phyloP scores from a whole-genome alignment of 2,888 invertebrate genomes.

The Pandemis corylana region DNA sequence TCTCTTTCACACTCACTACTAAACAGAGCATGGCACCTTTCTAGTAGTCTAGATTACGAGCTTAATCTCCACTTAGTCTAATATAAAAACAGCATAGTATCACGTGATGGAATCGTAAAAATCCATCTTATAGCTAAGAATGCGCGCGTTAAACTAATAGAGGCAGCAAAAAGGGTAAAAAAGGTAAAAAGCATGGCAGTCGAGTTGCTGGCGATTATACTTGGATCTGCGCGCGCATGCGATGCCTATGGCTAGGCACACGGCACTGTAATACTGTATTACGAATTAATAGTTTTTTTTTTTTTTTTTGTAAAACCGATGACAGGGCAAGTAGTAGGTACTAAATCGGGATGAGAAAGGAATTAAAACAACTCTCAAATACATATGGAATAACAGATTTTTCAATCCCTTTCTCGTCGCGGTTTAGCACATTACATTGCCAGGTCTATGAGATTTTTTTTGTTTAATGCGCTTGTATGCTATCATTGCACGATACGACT shows the following conservation, averaged over 20 bases:
- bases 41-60: background rate
- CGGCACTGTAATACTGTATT: constrained; percentile 10
- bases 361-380: no score
- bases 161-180: constrained; percentile 32
- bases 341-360: no score
- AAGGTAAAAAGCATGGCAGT: constrained; percentile 23
- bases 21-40: background rate
- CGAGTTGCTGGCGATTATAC: constrained; percentile 33
- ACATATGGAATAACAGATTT: no score
- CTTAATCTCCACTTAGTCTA: background rate
- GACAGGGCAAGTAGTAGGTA: no score
- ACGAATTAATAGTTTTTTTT: background rate
- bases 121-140: constrained; percentile 32
- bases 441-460: no score
- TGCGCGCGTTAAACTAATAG: constrained; percentile 31
- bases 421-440: no score
- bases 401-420: no score
- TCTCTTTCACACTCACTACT: background rate
- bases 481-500: no score
- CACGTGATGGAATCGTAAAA: constrained; percentile 39
- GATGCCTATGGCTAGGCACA: constrained; percentile 23
- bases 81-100: constrained; percentile 17
- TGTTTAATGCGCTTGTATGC: no score
- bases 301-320: no score
- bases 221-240: constrained; percentile 44